Evolutionary conservation across 1,140 invertebrate genomes (phyloP).

Genomic region (Tetragonula clypearis): DNA sequence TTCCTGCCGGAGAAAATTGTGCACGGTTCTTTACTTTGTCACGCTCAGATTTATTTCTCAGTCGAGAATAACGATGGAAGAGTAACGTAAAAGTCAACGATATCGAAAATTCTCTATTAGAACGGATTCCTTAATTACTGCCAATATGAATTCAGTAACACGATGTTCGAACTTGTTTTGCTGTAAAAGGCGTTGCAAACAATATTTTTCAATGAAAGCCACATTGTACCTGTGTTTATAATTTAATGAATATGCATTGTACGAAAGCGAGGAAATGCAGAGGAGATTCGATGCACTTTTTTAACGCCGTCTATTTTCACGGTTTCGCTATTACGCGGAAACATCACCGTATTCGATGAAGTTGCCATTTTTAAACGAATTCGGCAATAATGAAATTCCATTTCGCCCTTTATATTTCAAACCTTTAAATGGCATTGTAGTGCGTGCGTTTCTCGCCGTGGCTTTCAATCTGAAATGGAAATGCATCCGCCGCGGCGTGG

Average conservation of each 20-base stretch:
- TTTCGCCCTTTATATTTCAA: not conserved
- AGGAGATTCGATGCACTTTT: constrained; percentile 2
- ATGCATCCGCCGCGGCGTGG: not conserved
- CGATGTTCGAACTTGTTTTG: not conserved
- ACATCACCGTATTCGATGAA: no score
- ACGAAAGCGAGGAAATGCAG: not conserved
- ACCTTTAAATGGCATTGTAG: not conserved
- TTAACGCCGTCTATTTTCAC: not conserved
- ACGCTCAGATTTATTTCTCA: not conserved
- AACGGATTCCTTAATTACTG: not conserved
- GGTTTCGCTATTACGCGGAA: not conserved
- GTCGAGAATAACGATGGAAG: not conserved
- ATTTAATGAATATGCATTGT: not conserved
- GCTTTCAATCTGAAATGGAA: constrained; percentile 6
- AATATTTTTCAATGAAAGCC: not conserved
- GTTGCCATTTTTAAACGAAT: not conserved
- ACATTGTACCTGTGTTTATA: not conserved
- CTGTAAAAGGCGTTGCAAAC: not conserved
- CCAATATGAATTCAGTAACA: not conserved
- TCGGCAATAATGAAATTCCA: not conserved
- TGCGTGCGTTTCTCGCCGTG: not conserved
- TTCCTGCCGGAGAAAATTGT: not conserved
- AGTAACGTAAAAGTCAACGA: no score
- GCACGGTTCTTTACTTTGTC: not conserved
- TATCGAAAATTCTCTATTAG: no score